A percentile compares a stretch with the other conserved stretches of the same genome.
phyloP scores from a whole-genome alignment of 1,140 invertebrate genomes.

The Leptopilina clavipes region DNA sequence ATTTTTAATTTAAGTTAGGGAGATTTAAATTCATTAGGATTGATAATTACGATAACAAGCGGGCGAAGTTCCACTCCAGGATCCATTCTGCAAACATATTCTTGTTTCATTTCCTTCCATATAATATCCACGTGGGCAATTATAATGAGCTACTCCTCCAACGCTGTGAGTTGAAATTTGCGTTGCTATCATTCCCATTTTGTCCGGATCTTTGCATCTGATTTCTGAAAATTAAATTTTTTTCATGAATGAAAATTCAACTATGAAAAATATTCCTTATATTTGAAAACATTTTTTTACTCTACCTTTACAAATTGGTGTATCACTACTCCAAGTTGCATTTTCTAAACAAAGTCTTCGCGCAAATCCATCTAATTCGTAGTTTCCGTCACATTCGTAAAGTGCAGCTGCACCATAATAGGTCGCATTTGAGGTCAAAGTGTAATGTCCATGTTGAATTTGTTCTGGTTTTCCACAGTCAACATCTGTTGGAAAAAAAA shows the following conservation, averaged over 20 bases:
- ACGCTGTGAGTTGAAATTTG: conserved; percentile 82
- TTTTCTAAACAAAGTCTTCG: conserved; percentile 90
- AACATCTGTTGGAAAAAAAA: conserved; percentile 80
- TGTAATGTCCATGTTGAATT: conserved; percentile 84
- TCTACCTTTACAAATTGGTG: conserved; percentile 84
- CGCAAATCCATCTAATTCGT: conserved; percentile 87
- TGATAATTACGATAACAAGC: conserved; percentile 85
- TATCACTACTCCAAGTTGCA: conserved; percentile 86
- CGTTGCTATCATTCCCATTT: conserved; percentile 76
- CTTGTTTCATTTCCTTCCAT: conserved; percentile 87
- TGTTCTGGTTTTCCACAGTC: conserved; percentile 87
- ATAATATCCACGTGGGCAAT: conserved; percentile 86
- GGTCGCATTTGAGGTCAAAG: conserved; percentile 87
- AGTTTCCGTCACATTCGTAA: conserved; percentile 90
- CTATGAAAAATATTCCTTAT: too few relatives aligned
- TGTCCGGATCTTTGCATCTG: conserved; percentile 82
- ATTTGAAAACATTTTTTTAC: too few relatives aligned
- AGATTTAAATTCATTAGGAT: too few relatives aligned
- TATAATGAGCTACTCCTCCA: conserved; percentile 85
- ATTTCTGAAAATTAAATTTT: conserved; percentile 78
- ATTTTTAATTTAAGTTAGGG: too few relatives aligned
- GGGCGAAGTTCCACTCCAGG: conserved; percentile 88
- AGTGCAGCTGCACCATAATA: conserved; percentile 89
- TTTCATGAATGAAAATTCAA: neutral
- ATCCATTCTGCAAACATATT: conserved; percentile 84